These are phyloP conservation scores for Crocidura indochinensis DNA, from an alignment of 2,797 vertebrate species.

Conservation along the genomic window DNA sequence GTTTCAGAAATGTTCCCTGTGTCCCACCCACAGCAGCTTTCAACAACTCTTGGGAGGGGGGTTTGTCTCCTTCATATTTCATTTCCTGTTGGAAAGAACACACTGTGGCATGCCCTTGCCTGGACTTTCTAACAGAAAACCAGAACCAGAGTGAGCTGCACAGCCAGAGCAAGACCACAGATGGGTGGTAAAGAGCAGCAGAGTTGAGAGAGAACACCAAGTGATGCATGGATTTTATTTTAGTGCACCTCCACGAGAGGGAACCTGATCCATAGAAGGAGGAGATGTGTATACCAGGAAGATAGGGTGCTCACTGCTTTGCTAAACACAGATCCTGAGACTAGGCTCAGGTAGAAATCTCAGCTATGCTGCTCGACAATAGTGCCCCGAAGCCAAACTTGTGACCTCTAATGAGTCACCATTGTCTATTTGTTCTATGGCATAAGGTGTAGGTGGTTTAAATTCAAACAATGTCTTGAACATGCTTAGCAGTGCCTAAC, in stretches of 20 bases:
- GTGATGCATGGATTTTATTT: not conserved
- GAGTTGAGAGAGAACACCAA: not conserved
- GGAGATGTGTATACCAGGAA: not conserved
- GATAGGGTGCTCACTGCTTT: not conserved
- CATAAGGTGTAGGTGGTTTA: not conserved
- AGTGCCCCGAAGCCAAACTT: not conserved
- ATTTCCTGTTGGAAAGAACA: constrained; percentile 90
- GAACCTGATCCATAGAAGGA: not conserved
- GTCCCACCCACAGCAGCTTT: constrained; percentile 88
- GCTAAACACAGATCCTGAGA: not conserved
- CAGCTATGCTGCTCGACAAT: not conserved
- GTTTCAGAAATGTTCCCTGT: constrained; percentile 87
- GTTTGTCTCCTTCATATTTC: constrained; percentile 89
- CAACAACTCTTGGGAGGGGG: constrained; percentile 88
- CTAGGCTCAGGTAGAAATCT: not conserved
- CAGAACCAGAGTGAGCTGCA: constrained; percentile 82
- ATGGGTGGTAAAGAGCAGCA: not conserved
- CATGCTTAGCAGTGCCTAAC: not conserved
- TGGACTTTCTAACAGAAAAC: constrained; percentile 88
- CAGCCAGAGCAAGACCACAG: constrained; percentile 52
- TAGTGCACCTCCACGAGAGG: not conserved
- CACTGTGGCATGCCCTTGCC: constrained; percentile 88
- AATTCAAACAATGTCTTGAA: not conserved
- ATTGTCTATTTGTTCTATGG: not conserved
- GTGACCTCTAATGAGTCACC: not conserved